phyloP scores from a whole-genome alignment of 1,140 invertebrate species.

The Meloidogyne floridensis region DNA sequence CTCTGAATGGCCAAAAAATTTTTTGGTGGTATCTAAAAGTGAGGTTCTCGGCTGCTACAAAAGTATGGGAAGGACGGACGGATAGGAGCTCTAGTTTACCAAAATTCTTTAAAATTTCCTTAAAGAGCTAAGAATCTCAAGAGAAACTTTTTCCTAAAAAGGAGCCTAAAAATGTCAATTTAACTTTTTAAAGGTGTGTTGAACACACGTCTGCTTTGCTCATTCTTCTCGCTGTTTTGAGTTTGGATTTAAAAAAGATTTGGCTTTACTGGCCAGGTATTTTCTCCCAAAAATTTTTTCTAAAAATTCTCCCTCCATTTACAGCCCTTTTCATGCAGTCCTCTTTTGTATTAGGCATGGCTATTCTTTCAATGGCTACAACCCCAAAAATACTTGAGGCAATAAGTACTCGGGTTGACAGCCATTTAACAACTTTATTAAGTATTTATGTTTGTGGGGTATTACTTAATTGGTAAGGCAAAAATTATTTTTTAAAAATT shows the following conservation, averaged over 20 bases:
- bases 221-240: slow-evolving; percentile 42
- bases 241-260: slow-evolving; percentile 39
- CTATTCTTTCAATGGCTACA: slow-evolving; percentile 58
- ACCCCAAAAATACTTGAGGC: slow-evolving; percentile 57
- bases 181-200: slow-evolving; percentile 47
- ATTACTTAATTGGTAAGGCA: slow-evolving; percentile 44
- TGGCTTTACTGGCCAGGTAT: slow-evolving; percentile 62
- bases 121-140: too few species aligned
- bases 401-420: slow-evolving; percentile 43
- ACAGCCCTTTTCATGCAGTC: slow-evolving; percentile 58
- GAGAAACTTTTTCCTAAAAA: too few species aligned
- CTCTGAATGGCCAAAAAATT: too few species aligned
- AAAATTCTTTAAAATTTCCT: too few species aligned
- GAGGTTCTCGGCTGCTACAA: too few species aligned
- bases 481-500: too few species aligned
- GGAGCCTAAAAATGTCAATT: too few species aligned
- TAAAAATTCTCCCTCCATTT: slow-evolving; percentile 5
- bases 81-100: too few species aligned
- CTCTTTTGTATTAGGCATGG: slow-evolving; percentile 55
- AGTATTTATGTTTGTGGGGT: slow-evolving; percentile 52
- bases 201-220: slow-evolving; percentile 51
- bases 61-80: too few species aligned
- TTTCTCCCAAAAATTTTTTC: not conserved
- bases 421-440: slow-evolving; percentile 43
- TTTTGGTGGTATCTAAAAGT: too few species aligned